A percentile compares a stretch with the other conserved stretches of the same genome.
Evolutionary conservation across 1,140 invertebrate species (phyloP).

Genomic region (Triops cancriformis): DNA sequence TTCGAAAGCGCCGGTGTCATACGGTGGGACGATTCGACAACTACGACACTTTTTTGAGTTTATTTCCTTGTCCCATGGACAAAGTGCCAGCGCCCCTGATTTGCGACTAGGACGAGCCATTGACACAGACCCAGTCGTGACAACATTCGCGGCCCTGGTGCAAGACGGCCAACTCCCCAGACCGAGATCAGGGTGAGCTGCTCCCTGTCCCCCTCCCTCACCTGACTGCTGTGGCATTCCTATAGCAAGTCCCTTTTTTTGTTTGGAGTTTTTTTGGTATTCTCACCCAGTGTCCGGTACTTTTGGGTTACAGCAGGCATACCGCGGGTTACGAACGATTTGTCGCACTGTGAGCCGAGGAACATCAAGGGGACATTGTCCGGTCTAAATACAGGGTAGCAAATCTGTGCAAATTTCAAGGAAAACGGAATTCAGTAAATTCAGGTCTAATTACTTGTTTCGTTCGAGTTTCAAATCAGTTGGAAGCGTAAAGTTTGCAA

Average conservation of each 20-base stretch:
- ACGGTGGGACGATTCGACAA: background rate
- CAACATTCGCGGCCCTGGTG: background rate
- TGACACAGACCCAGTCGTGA: background rate
- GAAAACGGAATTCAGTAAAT: no score
- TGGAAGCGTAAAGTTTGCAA: no score
- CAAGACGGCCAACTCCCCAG: background rate
- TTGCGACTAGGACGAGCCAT: background rate
- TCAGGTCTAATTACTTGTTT: no score
- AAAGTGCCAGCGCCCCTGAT: background rate
- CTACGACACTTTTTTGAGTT: conserved; percentile 1
- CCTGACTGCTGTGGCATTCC: conserved; percentile 3
- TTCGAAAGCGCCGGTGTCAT: background rate
- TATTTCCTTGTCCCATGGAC: background rate
- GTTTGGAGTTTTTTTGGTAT: background rate
- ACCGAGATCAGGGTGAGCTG: conserved; percentile 8
- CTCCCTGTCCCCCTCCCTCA: background rate
- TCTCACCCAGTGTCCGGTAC: background rate
- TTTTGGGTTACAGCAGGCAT: no score
- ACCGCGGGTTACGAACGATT: no score
- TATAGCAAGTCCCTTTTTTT: background rate
- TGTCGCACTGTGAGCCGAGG: no score
- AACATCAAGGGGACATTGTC: no score
- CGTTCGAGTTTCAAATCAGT: no score
- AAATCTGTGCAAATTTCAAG: no score
- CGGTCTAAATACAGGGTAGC: no score